Conservation (phyloP, 2,797 vertebrate species). For the Monodelphis domestica region DNA sequence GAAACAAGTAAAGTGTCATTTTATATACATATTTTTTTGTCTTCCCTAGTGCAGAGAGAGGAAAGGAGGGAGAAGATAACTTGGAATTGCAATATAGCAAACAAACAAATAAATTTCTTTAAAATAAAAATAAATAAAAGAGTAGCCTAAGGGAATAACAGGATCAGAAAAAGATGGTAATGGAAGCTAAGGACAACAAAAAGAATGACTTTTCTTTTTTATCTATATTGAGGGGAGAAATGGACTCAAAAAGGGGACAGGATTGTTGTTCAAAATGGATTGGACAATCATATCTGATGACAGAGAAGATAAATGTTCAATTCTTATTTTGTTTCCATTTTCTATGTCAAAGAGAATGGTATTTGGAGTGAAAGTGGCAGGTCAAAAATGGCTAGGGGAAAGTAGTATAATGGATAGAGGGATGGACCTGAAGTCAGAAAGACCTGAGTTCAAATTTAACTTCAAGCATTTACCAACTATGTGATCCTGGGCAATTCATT, state of each 20-base stretch:
- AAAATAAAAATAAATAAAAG: no score
- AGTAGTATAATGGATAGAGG: neutral
- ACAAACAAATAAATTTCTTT: no score
- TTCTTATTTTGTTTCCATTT: neutral
- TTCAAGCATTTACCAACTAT: neutral
- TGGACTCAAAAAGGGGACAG: neutral
- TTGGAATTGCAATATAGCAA: no score
- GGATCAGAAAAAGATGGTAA: neutral
- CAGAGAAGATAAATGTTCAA: neutral
- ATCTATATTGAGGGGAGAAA: neutral
- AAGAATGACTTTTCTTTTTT: neutral
- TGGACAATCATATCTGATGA: neutral
- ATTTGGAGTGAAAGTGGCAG: neutral
- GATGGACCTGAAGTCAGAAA: neutral
- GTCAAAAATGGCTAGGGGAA: neutral
- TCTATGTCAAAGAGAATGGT: neutral
- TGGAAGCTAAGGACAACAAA: neutral
- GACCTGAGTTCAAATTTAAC: neutral
- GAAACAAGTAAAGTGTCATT: no score
- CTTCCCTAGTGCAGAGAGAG: no score
- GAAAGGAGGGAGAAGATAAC: no score
- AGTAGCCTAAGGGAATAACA: no score
- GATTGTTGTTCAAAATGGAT: neutral
- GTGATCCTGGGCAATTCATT: neutral
- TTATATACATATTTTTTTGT: no score